phyloP scores from a whole-genome alignment of 1,140 invertebrate genomes.

The Orchesella cincta region DNA sequence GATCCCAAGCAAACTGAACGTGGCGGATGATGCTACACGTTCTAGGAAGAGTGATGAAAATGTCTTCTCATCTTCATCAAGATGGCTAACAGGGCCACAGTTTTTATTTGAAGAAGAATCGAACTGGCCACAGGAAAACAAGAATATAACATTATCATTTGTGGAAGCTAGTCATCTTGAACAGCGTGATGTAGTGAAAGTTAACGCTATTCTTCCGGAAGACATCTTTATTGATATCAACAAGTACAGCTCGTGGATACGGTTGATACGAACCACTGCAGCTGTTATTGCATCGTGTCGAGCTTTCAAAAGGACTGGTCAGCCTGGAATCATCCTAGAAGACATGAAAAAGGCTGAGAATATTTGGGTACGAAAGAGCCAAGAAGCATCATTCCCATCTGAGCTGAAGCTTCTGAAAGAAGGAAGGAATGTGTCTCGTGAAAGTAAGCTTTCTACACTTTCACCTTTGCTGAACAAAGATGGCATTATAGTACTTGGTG shows the following conservation, averaged over 20 bases:
- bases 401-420: background rate
- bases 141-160: background rate
- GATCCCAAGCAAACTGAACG: conserved; percentile 8
- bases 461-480: background rate
- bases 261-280: background rate
- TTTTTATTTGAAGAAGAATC: background rate
- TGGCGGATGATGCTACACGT: conserved; percentile 23
- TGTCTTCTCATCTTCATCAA: background rate
- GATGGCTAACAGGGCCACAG: background rate
- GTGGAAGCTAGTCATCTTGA: too few species aligned
- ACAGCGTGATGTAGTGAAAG: too few species aligned
- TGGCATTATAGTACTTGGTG: too few species aligned
- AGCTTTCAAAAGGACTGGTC: background rate
- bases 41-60: background rate
- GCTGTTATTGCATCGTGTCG: background rate
- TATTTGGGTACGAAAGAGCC: background rate
- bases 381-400: background rate
- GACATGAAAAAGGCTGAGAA: background rate
- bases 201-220: too few species aligned
- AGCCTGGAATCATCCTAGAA: background rate
- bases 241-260: background rate
- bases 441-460: background rate
- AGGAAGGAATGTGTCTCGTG: background rate
- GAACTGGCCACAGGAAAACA: background rate
- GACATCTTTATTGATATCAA: background rate